Conservation (phyloP, 2,113 vertebrate genomes). For the Mesitornis unicolor region DNA sequence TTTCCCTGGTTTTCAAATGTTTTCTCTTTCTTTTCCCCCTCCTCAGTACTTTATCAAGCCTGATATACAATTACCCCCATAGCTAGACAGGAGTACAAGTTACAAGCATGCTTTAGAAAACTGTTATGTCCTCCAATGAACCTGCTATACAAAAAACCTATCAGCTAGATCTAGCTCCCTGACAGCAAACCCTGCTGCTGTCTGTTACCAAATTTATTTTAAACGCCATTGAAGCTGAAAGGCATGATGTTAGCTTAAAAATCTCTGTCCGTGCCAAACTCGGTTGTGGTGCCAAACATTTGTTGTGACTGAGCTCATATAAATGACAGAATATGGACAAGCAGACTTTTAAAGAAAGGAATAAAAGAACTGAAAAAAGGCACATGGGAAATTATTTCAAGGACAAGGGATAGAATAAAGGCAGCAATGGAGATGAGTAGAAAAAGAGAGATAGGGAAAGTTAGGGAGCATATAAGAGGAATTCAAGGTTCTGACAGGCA, state of each 20-base stretch:
- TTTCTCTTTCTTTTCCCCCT: not conserved
- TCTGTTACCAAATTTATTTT: constrained; percentile 24
- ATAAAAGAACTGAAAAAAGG: not conserved
- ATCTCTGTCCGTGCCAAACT: not conserved
- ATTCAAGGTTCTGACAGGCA: not conserved
- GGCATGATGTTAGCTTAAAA: not conserved
- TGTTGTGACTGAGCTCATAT: not conserved
- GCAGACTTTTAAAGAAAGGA: not conserved
- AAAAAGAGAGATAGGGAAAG: not conserved
- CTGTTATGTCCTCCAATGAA: not conserved
- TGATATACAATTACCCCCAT: not conserved
- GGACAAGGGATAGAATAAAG: not conserved
- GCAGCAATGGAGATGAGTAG: not conserved
- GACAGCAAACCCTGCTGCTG: not conserved
- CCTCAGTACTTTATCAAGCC: not conserved
- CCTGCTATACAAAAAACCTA: not conserved
- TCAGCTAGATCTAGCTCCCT: not conserved
- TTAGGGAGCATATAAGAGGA: not conserved
- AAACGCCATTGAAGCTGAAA: not conserved
- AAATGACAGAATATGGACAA: not conserved
- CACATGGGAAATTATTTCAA: not conserved
- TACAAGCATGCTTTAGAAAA: not conserved
- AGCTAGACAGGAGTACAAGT: not conserved
- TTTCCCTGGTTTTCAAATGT: not conserved
- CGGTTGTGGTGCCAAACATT: not conserved